Evolutionary conservation across 2,113 vertebrate genomes (phyloP), one percentile per base, ranked within the genome.

Genomic region (Gavia stellata): DNA sequence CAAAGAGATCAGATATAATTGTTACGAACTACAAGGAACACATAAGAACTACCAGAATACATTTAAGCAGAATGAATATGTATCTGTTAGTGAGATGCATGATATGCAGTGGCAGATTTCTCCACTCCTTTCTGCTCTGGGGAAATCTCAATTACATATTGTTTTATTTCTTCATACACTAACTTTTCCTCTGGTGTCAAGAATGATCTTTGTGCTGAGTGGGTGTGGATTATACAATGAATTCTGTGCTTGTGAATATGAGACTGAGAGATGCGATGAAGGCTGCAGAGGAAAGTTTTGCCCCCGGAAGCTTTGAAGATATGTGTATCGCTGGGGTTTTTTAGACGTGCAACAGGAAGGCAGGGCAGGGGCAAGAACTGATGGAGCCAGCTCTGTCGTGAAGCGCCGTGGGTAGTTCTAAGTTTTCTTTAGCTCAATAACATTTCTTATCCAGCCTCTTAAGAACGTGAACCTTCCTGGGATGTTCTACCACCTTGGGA

Each of bases 1-100:
- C 92, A 97, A 96, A 95, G 77, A 91, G 94, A 95, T 96, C 71
- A 95, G 77, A 82, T 62, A 68, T 59, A 96, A 95, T 91, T 88
- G 89, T 96, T 91, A 81, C 88, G 80, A 96, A 79, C 78, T 92
- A 45, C 74, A 80, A 86, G 63, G 85, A 95, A 88, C 26, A 55
- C 58, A 66, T 74, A 84, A 86, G 71, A 95, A 50, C 85, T 87
- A 97, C 88, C 91, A 93, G 93, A 94, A 94, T 83, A 93, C 55
- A 95, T 95, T 88, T 91, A 65, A 94, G 74, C 82, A 88, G 78
- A 75, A 92, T 86, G 88, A 95, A 80, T 94, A 72, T 62, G 40
- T 58, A 73, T 89, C 67, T 94, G 66, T 62, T 89, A 86, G 85
- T n/a, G 61, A 82, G 83, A 89, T 7, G 12, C 52, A 49, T 80